Base-by-base conservation (phyloP, 2,113 vertebrate species). In the Scolopax mira region DNA sequence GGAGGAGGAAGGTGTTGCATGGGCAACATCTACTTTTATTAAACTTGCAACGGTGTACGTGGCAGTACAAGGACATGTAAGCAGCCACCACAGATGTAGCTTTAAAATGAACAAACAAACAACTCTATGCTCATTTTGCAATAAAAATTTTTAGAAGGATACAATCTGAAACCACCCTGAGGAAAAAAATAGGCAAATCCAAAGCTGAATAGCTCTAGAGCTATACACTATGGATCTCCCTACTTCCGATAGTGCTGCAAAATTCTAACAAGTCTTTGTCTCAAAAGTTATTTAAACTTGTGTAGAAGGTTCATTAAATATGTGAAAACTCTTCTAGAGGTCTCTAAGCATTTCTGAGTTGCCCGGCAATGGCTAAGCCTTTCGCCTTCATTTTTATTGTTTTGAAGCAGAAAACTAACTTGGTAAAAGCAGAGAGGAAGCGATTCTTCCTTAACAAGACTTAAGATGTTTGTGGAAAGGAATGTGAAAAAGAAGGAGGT, bases 371-470 rank as follows among this genome's bases (percentile, higher is more conserved):
- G 25, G 42, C 31, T 51, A 87, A 79, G 35, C 6, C 33, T 87
- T 89, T 72, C 57, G 57, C 27, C 33, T 46, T 81, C 7, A 31
- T 71, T 85, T 67, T 70, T n/a, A 27, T 19, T 48, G 12, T 35
- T 73, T 39, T 69, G 49, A 85, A 88, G 54, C 51, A 67, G 35
- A 94, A 89, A 88, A 81, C 58, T 37, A 81, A 33, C 17, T 58
- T 46, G 3, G 31, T 35, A 75, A 30, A 70, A 52, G 28, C 16
- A 77, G 8, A 77, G 64, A 87, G 42, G 48, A 88, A 71, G 49
- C 37, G 64, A 80, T 66, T 8, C 24, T 73, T 92, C 37, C 22
- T 66, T 65, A 83, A 8, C 8, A 57, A 73, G 62, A 61, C 37
- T 86, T 64, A 73, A 65, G 25, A 73, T 41, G 5, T 16, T 90